Conservation (phyloP, 1,140 invertebrate genomes). For the Myzus persicae region DNA sequence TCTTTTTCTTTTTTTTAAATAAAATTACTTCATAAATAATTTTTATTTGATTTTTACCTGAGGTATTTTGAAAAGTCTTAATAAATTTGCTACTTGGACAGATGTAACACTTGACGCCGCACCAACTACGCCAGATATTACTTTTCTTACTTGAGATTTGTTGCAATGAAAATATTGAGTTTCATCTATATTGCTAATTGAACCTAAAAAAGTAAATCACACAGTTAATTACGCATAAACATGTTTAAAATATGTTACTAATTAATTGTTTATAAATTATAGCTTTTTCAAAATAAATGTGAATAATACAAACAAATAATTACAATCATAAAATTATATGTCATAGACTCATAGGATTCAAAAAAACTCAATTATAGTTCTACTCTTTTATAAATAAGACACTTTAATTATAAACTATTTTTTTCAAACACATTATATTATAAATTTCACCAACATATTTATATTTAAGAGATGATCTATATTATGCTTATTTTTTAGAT, state of each 20-base stretch:
- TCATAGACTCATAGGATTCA: neutral
- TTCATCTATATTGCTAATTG: slow-evolving; percentile 93
- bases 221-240: neutral
- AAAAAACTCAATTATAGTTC: too few relatives aligned
- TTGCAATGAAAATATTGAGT: slow-evolving; percentile 71
- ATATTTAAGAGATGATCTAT: too few relatives aligned
- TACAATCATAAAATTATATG: neutral
- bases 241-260: neutral
- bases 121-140: slow-evolving; percentile 95
- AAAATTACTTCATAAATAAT: neutral
- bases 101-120: slow-evolving; percentile 94
- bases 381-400: too few relatives aligned
- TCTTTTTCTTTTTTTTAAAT: neutral
- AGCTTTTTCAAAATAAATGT: neutral
- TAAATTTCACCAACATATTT: too few relatives aligned
- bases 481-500: too few relatives aligned
- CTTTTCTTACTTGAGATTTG: slow-evolving; percentile 82
- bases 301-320: neutral
- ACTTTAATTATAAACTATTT: too few relatives aligned
- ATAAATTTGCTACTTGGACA: slow-evolving; percentile 93
- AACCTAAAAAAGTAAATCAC: slow-evolving; percentile 73
- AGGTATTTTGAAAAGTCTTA: slow-evolving; percentile 93
- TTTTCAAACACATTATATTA: too few relatives aligned
- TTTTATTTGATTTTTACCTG: slow-evolving; percentile 73
- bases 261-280: neutral